Evolutionary conservation across 2,113 vertebrate species (phyloP), one percentile per base, ranked within the genome.

Genomic region (Hystrix cristata): DNA sequence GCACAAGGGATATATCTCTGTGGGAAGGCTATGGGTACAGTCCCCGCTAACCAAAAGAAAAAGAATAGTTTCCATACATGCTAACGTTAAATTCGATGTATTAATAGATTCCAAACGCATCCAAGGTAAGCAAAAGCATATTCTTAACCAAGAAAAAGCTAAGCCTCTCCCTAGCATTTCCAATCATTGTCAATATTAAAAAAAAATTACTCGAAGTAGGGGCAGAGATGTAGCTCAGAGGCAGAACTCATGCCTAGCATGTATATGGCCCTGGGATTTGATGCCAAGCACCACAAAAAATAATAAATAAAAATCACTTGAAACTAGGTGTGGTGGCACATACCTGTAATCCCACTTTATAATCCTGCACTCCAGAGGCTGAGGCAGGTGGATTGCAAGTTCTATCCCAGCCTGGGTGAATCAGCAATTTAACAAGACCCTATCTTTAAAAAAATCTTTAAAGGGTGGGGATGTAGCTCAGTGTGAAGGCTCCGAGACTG

Each of bases 71-170:
- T 38, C n/a, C 69, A 72, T 72, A 43, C 8, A 29, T 53, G 27
- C 7, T n/a, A 93, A 78, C 1, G 43, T 67, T 92, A 64, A 92
- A 92, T 38, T 74, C 62, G 78, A 57, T 27, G 57, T 82, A 79
- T 59, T 69, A 90, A 57, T 31, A 88, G 43, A 7, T 83, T 89
- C n/a, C 72, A 91, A 94, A 89, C 53, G 8, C 23, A 90, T 55
- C 31, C 74, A 81, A 92, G 15, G 18, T 29, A 90, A 83, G 21
- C 38, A 96, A 92, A 18, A 82, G 21, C 96, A 57, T 43, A 46
- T 25, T 43, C 55, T 53, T 14, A 78, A 25, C 81, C 90, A 87
- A 90, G 57, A 72, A 86, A 80, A 78, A 67, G 19, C 10, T 88
- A 85, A 93, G 13, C 48, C 48, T 87, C 69, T 72, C 18, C 7